Conservation (phyloP, 1,140 invertebrate species). For the Caligus rogercresseyi region DNA sequence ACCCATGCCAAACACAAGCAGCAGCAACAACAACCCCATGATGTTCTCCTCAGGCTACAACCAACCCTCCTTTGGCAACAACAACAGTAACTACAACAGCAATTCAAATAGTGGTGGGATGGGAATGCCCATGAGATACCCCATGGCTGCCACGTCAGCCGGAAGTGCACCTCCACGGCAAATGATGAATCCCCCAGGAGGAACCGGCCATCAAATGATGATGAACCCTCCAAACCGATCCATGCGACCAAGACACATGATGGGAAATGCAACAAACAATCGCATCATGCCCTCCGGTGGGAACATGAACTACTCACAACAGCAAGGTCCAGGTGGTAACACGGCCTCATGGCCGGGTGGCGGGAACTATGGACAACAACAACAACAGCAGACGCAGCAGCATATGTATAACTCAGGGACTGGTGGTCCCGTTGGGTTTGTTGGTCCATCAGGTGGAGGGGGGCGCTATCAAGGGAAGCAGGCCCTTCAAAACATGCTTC, state of each 20-base stretch:
- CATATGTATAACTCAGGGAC: no score
- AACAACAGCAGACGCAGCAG: no score
- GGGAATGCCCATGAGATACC: no score
- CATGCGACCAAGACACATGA: background rate
- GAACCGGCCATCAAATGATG: background rate
- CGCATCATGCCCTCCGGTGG: background rate
- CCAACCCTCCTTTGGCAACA: no score
- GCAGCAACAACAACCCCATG: no score
- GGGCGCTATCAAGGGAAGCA: conserved; percentile 57
- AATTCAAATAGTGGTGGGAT: no score
- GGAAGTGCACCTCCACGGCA: background rate
- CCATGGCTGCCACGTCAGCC: no score
- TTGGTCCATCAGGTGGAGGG: conserved; percentile 32
- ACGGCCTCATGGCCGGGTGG: background rate
- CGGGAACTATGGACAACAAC: background rate
- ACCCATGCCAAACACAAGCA: no score
- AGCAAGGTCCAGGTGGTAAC: background rate
- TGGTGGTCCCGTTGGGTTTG: no score
- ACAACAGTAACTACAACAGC: no score
- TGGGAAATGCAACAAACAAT: background rate
- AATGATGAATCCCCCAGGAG: background rate
- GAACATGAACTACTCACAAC: background rate
- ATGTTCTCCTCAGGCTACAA: no score
- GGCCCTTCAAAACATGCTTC: conserved; percentile 64
- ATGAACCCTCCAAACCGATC: background rate